phyloP scores from a whole-genome alignment of 2,888 invertebrate species.

The Lasioglossum malachurum region DNA sequence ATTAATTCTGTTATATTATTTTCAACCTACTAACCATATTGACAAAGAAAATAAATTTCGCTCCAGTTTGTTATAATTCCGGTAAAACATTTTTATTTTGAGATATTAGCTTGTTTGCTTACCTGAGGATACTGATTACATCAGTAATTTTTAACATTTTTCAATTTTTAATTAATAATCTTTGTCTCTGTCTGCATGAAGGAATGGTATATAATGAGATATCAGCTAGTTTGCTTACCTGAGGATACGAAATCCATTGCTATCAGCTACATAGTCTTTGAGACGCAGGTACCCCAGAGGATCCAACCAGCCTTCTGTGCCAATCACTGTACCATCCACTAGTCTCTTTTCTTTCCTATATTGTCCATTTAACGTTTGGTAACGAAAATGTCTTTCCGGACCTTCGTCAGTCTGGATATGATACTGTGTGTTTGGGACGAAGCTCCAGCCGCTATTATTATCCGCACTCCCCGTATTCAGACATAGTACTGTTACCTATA shows the following conservation, averaged over 20 bases:
- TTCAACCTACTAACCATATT: too few relatives aligned
- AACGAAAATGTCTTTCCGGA: constrained; percentile 95
- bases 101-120: too few relatives aligned
- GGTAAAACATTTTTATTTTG: too few relatives aligned
- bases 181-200: background rate
- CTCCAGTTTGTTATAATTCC: too few relatives aligned
- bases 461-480: constrained; percentile 81
- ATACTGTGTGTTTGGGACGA: constrained; percentile 90
- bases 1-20: too few relatives aligned
- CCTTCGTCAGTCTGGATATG: constrained; percentile 97
- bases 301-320: constrained; percentile 95
- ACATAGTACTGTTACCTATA: constrained; percentile 81
- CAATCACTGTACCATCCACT: constrained; percentile 94
- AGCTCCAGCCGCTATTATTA: constrained; percentile 87
- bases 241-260: constrained; percentile 93
- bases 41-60: too few relatives aligned
- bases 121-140: too few relatives aligned
- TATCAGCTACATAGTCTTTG: constrained; percentile 95
- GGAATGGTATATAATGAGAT: too few relatives aligned
- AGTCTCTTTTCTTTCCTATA: constrained; percentile 95
- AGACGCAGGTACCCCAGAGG: constrained; percentile 92
- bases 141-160: too few relatives aligned
- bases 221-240: constrained; percentile 78
- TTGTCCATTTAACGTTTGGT: constrained; percentile 95
- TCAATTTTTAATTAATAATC: too few relatives aligned